Conservation (phyloP, 2,888 invertebrate species). For the Pegoplata infirma region DNA sequence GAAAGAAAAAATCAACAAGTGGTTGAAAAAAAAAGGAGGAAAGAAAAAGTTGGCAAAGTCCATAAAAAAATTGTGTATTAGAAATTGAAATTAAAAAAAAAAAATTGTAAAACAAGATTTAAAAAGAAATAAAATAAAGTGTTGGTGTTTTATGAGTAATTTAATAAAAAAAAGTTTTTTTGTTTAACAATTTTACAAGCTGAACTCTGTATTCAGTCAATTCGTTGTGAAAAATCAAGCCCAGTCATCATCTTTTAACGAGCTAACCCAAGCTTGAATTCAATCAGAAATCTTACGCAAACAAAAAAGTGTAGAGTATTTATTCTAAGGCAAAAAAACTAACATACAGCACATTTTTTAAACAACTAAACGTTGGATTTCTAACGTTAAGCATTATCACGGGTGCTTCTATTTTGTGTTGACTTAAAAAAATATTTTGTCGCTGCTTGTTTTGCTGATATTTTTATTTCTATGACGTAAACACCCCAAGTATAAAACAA, state of each 20-base stretch:
- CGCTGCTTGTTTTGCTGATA: constrained; percentile 15
- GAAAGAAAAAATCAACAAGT: constrained; percentile 45
- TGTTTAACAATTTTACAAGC: neutral
- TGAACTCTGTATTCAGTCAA: no score
- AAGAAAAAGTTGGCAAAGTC: constrained; percentile 37
- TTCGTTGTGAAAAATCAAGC: neutral
- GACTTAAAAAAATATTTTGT: constrained; percentile 19
- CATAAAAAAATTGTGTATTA: constrained; percentile 10
- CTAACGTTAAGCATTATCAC: neutral
- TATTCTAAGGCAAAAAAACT: no score
- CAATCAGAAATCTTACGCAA: constrained; percentile 19
- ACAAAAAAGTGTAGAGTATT: neutral
- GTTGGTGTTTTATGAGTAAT: neutral
- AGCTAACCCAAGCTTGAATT: constrained; percentile 28
- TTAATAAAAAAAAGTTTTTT: neutral
- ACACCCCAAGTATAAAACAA: constrained; percentile 27
- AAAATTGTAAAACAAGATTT: neutral
- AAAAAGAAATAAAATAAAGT: neutral
- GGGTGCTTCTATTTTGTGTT: constrained; percentile 14
- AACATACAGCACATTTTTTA: constrained; percentile 7
- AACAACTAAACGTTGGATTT: neutral
- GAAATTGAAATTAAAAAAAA: constrained; percentile 12
- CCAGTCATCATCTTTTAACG: constrained; percentile 19
- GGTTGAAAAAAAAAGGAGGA: constrained; percentile 27
- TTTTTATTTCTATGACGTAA: constrained; percentile 61